Evolutionary conservation across 2,113 vertebrate species (phyloP).

Genomic region (Pipra filicauda): DNA sequence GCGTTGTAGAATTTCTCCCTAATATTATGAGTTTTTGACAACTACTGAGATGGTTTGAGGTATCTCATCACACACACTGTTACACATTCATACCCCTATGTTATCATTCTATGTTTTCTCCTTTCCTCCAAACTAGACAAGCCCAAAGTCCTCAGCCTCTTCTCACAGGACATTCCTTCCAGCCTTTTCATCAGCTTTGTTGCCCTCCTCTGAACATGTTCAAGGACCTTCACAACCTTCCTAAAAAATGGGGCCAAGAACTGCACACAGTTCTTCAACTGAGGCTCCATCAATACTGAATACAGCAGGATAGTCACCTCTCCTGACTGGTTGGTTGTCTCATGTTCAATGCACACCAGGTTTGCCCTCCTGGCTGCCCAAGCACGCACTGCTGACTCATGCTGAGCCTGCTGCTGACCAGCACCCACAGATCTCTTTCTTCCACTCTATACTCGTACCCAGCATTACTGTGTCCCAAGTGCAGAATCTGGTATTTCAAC

Average conservation of each 20-base stretch:
- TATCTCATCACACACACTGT: neutral
- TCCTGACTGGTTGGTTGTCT: fast-evolving
- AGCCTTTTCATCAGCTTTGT: neutral
- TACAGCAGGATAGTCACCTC: fast-evolving
- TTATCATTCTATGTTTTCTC: neutral
- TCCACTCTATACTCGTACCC: too few species aligned
- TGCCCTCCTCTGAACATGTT: neutral
- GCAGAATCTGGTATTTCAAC: neutral
- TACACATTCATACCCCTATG: neutral
- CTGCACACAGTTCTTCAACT: neutral
- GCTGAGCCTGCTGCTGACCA: neutral
- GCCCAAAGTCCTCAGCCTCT: neutral
- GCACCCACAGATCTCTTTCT: neutral
- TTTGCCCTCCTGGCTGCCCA: neutral
- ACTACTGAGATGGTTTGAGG: neutral
- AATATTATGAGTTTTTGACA: neutral
- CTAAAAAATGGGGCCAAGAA: neutral
- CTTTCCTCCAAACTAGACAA: neutral
- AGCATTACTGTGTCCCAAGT: neutral
- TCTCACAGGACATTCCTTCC: neutral
- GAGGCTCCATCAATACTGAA: fast-evolving
- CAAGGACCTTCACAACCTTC: neutral
- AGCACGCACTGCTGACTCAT: neutral
- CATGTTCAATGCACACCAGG: neutral
- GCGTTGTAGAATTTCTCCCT: neutral